Conservation (phyloP, 2,113 vertebrate species). For the Lutjanus erythropterus region DNA sequence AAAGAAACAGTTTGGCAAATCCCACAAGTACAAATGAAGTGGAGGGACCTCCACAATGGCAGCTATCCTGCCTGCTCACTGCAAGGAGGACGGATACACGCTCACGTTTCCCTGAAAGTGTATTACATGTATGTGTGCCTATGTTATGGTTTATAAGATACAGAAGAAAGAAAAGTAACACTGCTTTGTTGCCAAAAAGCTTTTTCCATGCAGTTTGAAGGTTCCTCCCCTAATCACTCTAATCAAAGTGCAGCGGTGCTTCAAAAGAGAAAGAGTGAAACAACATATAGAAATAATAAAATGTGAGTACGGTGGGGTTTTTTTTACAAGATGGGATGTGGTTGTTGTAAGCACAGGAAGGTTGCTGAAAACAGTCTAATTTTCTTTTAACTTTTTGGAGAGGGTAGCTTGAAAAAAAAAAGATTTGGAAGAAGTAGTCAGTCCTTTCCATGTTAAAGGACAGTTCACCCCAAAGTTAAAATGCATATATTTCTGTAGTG, state of each 20-base stretch:
- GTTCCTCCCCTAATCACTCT: conserved; percentile 7
- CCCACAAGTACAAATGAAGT: background rate
- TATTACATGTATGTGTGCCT: background rate
- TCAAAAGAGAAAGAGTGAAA: conserved; percentile 33
- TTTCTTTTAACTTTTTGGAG: background rate
- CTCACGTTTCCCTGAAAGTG: conserved; percentile 4
- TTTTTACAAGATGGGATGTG: background rate
- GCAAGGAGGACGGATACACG: background rate
- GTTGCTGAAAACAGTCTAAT: background rate
- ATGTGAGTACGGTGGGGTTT: no score
- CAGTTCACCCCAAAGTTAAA: no score
- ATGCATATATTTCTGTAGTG: no score
- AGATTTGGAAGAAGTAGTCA: background rate
- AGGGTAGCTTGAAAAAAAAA: background rate
- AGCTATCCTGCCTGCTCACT: background rate
- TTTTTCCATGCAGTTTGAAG: conserved; percentile 1
- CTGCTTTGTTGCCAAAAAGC: background rate
- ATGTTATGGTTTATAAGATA: background rate
- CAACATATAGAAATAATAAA: background rate
- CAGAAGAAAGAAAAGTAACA: background rate
- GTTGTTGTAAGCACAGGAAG: background rate
- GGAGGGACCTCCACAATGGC: background rate
- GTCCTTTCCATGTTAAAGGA: no score
- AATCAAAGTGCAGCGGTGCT: conserved; percentile 81
- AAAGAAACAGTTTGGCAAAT: conserved; percentile 44